Evolutionary conservation across 2,888 invertebrate species (phyloP).

Genomic region (Oscheius onirici): DNA sequence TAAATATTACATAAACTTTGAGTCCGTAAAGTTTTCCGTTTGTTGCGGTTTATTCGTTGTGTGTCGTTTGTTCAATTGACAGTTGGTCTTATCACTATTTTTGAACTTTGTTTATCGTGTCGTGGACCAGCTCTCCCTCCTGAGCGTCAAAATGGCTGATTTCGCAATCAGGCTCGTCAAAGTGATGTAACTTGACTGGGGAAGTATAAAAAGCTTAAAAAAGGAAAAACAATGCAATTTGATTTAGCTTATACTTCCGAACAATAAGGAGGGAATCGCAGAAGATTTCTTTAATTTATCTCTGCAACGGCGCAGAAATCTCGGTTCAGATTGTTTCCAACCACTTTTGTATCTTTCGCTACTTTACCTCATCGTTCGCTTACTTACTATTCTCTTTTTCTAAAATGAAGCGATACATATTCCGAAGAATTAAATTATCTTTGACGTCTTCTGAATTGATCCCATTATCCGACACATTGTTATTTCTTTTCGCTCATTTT

Average conservation of each 20-base stretch:
- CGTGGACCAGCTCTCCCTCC: background rate
- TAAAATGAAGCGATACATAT: too few relatives aligned
- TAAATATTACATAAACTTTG: background rate
- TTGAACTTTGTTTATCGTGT: background rate
- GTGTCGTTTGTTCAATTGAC: background rate
- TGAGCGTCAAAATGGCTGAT: background rate
- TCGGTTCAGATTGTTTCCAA: too few relatives aligned
- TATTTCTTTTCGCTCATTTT: background rate
- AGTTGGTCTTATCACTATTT: background rate
- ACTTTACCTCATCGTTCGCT: too few relatives aligned
- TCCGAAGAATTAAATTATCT: too few relatives aligned
- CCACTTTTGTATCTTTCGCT: background rate
- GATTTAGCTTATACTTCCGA: too few relatives aligned
- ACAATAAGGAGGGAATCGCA: too few relatives aligned
- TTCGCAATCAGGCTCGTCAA: constrained; percentile 3
- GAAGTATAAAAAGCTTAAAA: background rate
- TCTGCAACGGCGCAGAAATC: too few relatives aligned
- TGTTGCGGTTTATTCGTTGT: constrained; percentile 7
- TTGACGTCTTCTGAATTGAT: too few relatives aligned
- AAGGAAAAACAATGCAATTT: too few relatives aligned
- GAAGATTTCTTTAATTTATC: too few relatives aligned
- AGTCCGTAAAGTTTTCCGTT: background rate
- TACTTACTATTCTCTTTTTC: background rate
- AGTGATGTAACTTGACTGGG: constrained; percentile 17
- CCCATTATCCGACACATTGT: background rate